phyloP scores from a whole-genome alignment of 2,797 vertebrate genomes.

The Semaprochilodus insignis region DNA sequence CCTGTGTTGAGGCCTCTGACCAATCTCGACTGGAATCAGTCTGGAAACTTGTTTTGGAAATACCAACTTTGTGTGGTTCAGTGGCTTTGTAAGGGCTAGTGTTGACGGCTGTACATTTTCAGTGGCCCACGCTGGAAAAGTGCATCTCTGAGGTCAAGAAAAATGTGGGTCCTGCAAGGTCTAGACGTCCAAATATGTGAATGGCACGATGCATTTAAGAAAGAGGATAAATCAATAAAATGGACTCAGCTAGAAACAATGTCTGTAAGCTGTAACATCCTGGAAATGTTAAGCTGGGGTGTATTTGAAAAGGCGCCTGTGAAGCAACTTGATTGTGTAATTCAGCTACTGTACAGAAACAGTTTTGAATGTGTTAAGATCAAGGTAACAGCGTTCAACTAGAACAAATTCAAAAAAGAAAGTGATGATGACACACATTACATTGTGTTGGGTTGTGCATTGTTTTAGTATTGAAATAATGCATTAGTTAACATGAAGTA shows the following conservation, averaged over 20 bases:
- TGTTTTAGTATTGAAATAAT: too few relatives aligned
- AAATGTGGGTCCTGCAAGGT: background rate
- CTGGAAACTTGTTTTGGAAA: conserved; percentile 30
- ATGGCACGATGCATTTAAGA: background rate
- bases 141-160: background rate
- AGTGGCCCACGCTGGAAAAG: conserved; percentile 13
- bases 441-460: too few relatives aligned
- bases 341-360: background rate
- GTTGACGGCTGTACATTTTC: conserved; percentile 20
- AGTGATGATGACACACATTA: too few relatives aligned
- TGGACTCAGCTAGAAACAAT: background rate
- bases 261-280: background rate
- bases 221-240: background rate
- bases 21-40: conserved; percentile 5
- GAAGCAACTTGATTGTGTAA: background rate
- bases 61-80: conserved; percentile 33
- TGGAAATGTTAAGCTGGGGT: background rate
- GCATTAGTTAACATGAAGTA: too few relatives aligned
- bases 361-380: too few relatives aligned
- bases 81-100: conserved; percentile 25
- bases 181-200: background rate
- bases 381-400: too few relatives aligned
- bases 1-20: conserved; percentile 27
- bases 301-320: background rate
- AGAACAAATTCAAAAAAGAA: too few relatives aligned